Percentiles rank a stretch among this genome's conserved stretches.
Conservation (phyloP, 1,140 invertebrate genomes). For the Pseudomyrmex gracilis region DNA sequence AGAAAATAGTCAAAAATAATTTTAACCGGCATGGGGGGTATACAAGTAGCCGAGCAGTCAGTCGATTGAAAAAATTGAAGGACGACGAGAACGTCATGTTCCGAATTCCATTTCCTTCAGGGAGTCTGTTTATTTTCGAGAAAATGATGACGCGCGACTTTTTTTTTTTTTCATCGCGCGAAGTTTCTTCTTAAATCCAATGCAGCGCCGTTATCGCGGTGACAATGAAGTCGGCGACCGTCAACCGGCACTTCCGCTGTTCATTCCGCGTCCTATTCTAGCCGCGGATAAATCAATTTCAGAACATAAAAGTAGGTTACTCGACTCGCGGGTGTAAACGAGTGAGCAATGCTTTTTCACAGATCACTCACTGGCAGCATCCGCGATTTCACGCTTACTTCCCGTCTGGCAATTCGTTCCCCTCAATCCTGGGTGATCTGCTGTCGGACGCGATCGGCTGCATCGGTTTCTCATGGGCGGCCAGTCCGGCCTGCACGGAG, state of each 20-base stretch:
- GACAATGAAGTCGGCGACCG: slow-evolving; percentile 35
- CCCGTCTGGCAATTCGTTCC: slow-evolving; percentile 97
- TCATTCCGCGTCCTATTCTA: neutral
- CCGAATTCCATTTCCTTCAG: slow-evolving; percentile 36
- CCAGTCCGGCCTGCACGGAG: slow-evolving; percentile 94
- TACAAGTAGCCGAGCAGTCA: slow-evolving; percentile 4
- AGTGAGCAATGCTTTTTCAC: slow-evolving; percentile 65
- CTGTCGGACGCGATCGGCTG: slow-evolving; percentile 95
- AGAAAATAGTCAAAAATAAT: slow-evolving; percentile 50
- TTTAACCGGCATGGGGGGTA: neutral
- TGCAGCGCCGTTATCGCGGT: slow-evolving; percentile 36
- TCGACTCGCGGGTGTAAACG: neutral
- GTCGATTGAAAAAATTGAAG: slow-evolving; percentile 39
- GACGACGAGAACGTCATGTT: slow-evolving; percentile 41
- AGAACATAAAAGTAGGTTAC: slow-evolving; percentile 52
- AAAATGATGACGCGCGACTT: slow-evolving; percentile 24
- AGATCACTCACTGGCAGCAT: slow-evolving; percentile 98
- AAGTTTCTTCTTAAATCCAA: slow-evolving; percentile 48
- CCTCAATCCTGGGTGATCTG: slow-evolving; percentile 97
- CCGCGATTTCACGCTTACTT: slow-evolving; percentile 98
- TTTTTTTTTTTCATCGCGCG: neutral
- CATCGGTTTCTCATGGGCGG: slow-evolving; percentile 98
- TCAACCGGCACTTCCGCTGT: slow-evolving; percentile 25
- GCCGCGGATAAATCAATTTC: slow-evolving; percentile 42
- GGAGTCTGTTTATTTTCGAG: neutral